These are phyloP conservation scores for Otolemur garnettii DNA, from an alignment of 2,113 vertebrate species.

Conservation along the genomic window DNA sequence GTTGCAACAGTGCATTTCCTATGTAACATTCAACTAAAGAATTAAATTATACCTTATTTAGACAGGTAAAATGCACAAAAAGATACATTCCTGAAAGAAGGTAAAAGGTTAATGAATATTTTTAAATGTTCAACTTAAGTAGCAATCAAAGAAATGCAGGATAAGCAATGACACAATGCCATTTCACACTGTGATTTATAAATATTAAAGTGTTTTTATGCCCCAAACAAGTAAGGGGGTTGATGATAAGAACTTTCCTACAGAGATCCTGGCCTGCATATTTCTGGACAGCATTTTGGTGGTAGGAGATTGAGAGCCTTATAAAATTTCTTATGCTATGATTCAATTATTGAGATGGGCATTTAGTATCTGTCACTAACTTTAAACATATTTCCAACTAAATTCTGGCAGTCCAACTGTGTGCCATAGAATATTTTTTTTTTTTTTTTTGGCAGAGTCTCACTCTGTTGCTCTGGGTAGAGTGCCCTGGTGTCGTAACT, in stretches of 20 bases:
- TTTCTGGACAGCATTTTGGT: not conserved
- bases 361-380: not conserved
- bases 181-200: not conserved
- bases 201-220: not conserved
- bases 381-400: not conserved
- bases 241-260: not conserved
- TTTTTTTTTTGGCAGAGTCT: no score
- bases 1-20: not conserved
- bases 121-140: not conserved
- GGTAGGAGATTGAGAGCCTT: not conserved
- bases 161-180: not conserved
- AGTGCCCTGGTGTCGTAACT: no score
- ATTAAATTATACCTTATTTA: slow-evolving; percentile 7
- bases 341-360: not conserved
- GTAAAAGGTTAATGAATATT: not conserved
- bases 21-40: not conserved
- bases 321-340: not conserved
- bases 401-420: not conserved
- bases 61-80: not conserved
- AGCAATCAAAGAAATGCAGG: not conserved
- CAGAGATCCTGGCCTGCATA: not conserved
- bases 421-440: not conserved
- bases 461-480: no score
- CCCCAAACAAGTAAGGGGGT: not conserved
- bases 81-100: not conserved